These are phyloP conservation scores for Leptinotarsa lineolata DNA, from an alignment of 1,140 invertebrate genomes.

Conservation along the genomic window DNA sequence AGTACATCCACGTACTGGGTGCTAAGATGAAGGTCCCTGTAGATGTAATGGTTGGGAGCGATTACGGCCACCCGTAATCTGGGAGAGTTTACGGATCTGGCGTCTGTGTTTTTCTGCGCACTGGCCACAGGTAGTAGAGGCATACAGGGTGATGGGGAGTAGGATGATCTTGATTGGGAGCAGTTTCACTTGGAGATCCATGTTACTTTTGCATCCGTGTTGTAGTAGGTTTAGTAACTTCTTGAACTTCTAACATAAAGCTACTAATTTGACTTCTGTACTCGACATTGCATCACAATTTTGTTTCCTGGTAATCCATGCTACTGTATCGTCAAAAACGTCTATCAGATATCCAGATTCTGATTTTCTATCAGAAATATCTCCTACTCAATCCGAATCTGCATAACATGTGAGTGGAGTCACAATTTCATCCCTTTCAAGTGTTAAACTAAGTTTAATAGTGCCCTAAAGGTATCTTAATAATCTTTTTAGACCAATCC, in stretches of 20 bases:
- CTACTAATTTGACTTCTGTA: background rate
- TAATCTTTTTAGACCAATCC: conserved; percentile 16
- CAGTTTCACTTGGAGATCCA: no score
- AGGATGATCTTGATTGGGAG: no score
- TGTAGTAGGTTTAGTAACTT: no score
- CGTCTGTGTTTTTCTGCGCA: no score
- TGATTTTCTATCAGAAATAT: conserved; percentile 5
- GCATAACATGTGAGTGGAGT: background rate
- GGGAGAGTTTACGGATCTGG: no score
- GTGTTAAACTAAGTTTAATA: background rate
- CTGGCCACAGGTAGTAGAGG: no score
- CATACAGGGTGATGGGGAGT: no score
- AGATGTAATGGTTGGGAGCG: no score
- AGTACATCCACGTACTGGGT: no score
- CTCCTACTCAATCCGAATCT: conserved; percentile 17
- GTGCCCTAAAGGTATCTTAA: conserved; percentile 10
- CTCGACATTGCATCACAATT: background rate
- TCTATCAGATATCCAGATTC: conserved; percentile 13
- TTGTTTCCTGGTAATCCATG: conserved; percentile 12
- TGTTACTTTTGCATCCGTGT: no score
- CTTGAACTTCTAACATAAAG: background rate
- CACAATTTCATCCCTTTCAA: background rate
- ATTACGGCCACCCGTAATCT: no score
- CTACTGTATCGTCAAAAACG: conserved; percentile 13
- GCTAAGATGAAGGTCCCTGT: no score